Evolutionary conservation across 2,797 vertebrate genomes (phyloP).

Genomic region (Leucoraja ocellata): DNA sequence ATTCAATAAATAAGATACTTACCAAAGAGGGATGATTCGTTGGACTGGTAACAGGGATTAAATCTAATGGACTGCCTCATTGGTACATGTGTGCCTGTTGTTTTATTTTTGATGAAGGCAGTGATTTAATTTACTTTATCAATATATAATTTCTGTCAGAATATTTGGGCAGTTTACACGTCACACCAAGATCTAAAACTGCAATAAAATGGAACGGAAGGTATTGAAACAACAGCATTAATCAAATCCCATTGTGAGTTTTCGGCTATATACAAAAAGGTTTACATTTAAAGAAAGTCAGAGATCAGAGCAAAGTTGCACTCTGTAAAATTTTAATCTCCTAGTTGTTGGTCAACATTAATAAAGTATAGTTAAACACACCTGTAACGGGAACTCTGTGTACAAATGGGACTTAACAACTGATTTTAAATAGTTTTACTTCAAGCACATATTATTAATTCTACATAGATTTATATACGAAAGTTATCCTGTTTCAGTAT

Average conservation of each 20-base stretch:
- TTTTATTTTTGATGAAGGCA: neutral
- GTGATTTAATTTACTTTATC: neutral
- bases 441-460: conserved; percentile 26
- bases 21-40: too few relatives aligned
- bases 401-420: neutral
- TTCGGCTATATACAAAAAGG: neutral
- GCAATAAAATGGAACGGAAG: neutral
- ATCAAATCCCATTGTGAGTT: neutral
- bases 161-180: too few relatives aligned
- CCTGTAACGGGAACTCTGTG: neutral
- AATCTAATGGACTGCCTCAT: neutral
- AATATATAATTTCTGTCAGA: neutral
- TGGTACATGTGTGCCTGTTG: neutral
- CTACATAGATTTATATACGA: neutral
- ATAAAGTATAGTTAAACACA: neutral
- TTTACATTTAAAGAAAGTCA: neutral
- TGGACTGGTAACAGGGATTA: too few relatives aligned
- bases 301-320: neutral
- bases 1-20: too few relatives aligned
- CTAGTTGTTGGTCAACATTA: neutral
- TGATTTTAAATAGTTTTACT: neutral
- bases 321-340: neutral
- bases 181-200: neutral
- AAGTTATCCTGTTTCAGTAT: neutral
- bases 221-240: neutral